Percentiles rank a stretch among this genome's conserved stretches.
These are phyloP conservation scores for Forbesichthys papilliferus DNA, from an alignment of 2,113 vertebrate species.

Conservation along the genomic window DNA sequence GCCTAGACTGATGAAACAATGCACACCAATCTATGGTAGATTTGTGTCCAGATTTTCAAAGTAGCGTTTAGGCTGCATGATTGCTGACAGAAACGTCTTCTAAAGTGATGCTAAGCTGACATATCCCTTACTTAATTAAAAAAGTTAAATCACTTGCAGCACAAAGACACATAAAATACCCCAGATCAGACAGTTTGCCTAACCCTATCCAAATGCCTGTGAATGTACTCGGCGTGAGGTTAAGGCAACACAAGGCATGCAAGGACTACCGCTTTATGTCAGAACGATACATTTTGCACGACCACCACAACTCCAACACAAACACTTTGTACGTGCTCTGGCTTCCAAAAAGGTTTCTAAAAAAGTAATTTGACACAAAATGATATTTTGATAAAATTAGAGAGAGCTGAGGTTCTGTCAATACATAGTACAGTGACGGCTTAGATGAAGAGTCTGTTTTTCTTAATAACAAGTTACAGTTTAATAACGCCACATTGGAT, in stretches of 20 bases:
- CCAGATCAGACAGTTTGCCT: slow-evolving; percentile 55
- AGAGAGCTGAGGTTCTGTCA: slow-evolving; percentile 22
- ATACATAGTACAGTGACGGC: slow-evolving; percentile 24
- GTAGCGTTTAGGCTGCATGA: slow-evolving; percentile 44
- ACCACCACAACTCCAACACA: slow-evolving; percentile 44
- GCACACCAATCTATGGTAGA: slow-evolving; percentile 46
- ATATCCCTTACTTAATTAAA: slow-evolving; percentile 53
- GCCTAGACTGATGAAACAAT: slow-evolving; percentile 38
- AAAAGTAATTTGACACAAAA: not conserved
- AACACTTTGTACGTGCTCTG: slow-evolving; percentile 43
- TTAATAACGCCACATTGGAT: slow-evolving; percentile 17
- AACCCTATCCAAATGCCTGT: slow-evolving; percentile 53
- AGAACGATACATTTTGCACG: slow-evolving; percentile 41
- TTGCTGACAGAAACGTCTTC: slow-evolving; percentile 41
- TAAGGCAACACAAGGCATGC: slow-evolving; percentile 40
- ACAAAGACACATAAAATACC: slow-evolving; percentile 22
- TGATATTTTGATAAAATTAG: not conserved
- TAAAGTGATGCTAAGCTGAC: slow-evolving; percentile 62
- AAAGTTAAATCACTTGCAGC: slow-evolving; percentile 28
- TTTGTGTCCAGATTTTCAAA: slow-evolving; percentile 56
- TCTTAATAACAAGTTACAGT: slow-evolving; percentile 24
- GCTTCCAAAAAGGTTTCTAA: slow-evolving; percentile 16
- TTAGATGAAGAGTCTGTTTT: slow-evolving; percentile 37
- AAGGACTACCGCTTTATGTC: slow-evolving; percentile 56
- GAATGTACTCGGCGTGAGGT: slow-evolving; percentile 49